Percentiles rank a stretch among this genome's conserved stretches.
These are phyloP conservation scores for Sanderia malayensis DNA, from an alignment of 30 jellyfish, hydroid and myxozoan genomes.

Conservation along the genomic window DNA sequence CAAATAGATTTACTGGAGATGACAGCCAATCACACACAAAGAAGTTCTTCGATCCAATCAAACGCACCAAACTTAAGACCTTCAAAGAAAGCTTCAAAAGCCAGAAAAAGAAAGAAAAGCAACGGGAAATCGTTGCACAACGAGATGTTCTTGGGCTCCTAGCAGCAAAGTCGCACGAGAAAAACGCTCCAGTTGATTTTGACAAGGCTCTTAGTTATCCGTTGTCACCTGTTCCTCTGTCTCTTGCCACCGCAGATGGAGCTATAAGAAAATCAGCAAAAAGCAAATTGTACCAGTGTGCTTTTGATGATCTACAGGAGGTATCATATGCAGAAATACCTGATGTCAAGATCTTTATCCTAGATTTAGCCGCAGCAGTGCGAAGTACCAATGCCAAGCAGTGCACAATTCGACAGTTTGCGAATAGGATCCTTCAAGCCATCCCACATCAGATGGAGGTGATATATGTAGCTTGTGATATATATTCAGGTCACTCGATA, in stretches of 20 bases:
- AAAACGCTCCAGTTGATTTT: slow-evolving; percentile 6
- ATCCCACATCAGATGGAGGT: slow-evolving; percentile 14
- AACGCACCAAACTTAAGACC: background rate
- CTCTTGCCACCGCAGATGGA: slow-evolving; percentile 24
- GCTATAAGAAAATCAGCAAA: slow-evolving; percentile 27
- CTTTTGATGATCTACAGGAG: slow-evolving; percentile 11
- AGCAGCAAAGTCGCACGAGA: slow-evolving; percentile 5
- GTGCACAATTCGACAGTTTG: slow-evolving; percentile 24
- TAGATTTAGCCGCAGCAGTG: slow-evolving; percentile 28
- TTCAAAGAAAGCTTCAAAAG: slow-evolving; percentile 1
- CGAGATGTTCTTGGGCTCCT: slow-evolving; percentile 20
- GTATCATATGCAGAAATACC: slow-evolving; percentile 22
- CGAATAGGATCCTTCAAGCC: slow-evolving; percentile 15
- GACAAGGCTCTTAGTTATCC: slow-evolving; percentile 16
- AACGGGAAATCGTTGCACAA: background rate
- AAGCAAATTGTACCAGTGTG: slow-evolving; percentile 16
- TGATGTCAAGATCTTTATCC: slow-evolving; percentile 5
- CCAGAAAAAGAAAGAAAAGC: background rate
- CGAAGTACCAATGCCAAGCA: slow-evolving; percentile 16
- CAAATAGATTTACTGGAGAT: background rate
- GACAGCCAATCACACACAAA: background rate
- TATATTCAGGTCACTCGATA: slow-evolving; percentile 21
- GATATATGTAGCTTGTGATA: slow-evolving; percentile 37
- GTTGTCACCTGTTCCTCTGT: slow-evolving; percentile 19
- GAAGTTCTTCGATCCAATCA: slow-evolving; percentile 11